These are phyloP conservation scores for Drosophila diplacantha DNA, from an alignment of 2,888 invertebrate genomes.

Conservation along the genomic window DNA sequence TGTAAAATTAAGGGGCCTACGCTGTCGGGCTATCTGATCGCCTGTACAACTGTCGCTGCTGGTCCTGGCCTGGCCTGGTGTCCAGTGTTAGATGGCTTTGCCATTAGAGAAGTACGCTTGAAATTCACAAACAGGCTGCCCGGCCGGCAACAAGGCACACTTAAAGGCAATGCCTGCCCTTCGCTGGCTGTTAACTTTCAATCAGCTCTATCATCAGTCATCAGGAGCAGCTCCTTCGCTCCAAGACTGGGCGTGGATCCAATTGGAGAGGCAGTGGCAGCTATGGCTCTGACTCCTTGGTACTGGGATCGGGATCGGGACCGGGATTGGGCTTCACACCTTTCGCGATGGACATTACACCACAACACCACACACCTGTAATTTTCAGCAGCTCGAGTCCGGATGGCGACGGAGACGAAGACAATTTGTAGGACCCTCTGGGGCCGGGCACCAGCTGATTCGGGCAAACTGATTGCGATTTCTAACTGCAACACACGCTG, in stretches of 20 bases:
- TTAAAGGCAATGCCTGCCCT: conserved; percentile 20
- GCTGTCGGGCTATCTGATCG: conserved; percentile 21
- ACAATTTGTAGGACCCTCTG: conserved; percentile 54
- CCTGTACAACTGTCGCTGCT: conserved; percentile 17
- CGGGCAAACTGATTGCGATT: conserved; percentile 64
- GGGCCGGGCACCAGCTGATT: conserved; percentile 45
- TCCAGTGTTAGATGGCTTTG: conserved; percentile 13
- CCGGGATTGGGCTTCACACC: conserved; percentile 50
- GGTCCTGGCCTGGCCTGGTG: not conserved
- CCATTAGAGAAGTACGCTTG: conserved; percentile 18
- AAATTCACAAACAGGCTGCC: conserved; percentile 1
- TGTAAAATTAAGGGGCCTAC: conserved; percentile 24
- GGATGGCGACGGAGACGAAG: conserved; percentile 34
- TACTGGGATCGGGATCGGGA: conserved; percentile 12
- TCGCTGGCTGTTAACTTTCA: conserved; percentile 39
- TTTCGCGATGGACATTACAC: conserved; percentile 42
- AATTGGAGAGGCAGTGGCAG: conserved; percentile 11
- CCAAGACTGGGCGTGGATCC: conserved; percentile 30
- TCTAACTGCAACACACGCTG: conserved; percentile 61
- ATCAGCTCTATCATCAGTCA: conserved; percentile 45
- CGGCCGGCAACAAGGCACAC: conserved; percentile 6
- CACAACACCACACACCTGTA: conserved; percentile 59
- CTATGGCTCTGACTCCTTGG: conserved; percentile 10
- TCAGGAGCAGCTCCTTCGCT: conserved; percentile 15
- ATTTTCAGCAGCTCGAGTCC: conserved; percentile 44